Base-by-base conservation (phyloP, 1,140 invertebrate genomes). In the Drosophila asahinai region DNA sequence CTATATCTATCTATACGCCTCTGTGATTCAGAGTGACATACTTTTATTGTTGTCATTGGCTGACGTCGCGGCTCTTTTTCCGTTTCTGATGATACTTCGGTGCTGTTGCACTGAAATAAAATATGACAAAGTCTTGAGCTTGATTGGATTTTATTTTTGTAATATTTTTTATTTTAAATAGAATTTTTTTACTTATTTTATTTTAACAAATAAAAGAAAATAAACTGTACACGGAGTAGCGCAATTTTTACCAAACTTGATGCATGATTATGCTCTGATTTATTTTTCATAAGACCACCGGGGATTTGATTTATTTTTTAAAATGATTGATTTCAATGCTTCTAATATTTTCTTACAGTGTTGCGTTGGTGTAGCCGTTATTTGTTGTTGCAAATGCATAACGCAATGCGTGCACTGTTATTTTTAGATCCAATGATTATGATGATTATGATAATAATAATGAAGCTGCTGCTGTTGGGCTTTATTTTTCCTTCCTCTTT, bases 1-100 rank as follows among this genome's bases (percentile, higher is more conserved):
- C 52, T 73, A 33, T 66, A 68, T 65, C 38, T 48, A 27, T 74
- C 45, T 77, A 55, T 78, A 78, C 83, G 83, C 79, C 74, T 86
- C 83, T 82, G 80, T 86, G 83, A 82, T 86, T 86, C 83, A 82
- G 79, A 63, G 58, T 86, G 83, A 86, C 83, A 86, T 51, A 86
- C 75, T 86, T 86, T 86, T 86, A 79, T 82, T 83, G 75, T 83
- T 83, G 81, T 83, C 81, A 84, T 77, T 80, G 77, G 71, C 81
- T 80, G 81, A 66, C 74, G 67, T 71, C 38, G 63, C 61, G 17
- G 48, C 33, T 63, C 49, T 58, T 57, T 70, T 48, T 40, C 30
- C n/a, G 27, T 59, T 62, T 38, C 25, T 58, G 27, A 30, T 43
- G 47, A 22, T 17, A 27, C 43, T 38, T 54, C n/a, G 12, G 22